Evolutionary conservation across 2,888 invertebrate species (phyloP), one percentile per base, ranked within the genome.

Genomic region (Drosophila paramelanica): DNA sequence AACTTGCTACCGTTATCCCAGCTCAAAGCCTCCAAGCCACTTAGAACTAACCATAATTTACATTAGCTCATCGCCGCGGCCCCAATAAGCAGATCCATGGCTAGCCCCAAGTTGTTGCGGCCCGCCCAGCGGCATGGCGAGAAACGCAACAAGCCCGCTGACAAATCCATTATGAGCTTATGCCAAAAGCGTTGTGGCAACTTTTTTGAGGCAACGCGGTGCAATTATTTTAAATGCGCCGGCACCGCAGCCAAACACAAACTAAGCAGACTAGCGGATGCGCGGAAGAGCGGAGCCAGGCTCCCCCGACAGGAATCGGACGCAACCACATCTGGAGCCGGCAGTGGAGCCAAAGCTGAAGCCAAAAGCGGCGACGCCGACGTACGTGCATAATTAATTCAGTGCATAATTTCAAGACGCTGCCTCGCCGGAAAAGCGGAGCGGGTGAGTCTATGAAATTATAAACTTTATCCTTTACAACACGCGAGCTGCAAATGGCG

Each of bases 341-440:
- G 62, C 53, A 31, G 8, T 13, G 41, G 42, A 50, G 53, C 10
- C 49, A 52, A 62, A 70, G 56, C 47, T 52, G 74, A 74, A 61
- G 67, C 62, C 69, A 68, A 39, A 65, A 67, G 25, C 57, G 45
- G 57, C 53, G 51, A 52, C 43, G 55, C 31, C 57, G 38, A 67
- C 85, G 89, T 86, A 79, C 89, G 85, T 81, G 85, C 86, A 89
- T 86, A 86, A 86, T 86, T 89, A 89, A 86, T 89, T 86, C 89
- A 77, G 88, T 73, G 85, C 88, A 87, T 84, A 87, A 86, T 87
- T 86, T 89, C 71, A 89, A 86, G 87, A 80, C 80, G 88, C 64
- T 65, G 81, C 58, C 58, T 55, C 38, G 14, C n/a, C 62, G 33
- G 52, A 41, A 45, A 25, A 14, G 51, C 41, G 42, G 61, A 67